These are phyloP conservation scores for Merops nubicus DNA, from an alignment of 2,113 vertebrate species.

Conservation along the genomic window DNA sequence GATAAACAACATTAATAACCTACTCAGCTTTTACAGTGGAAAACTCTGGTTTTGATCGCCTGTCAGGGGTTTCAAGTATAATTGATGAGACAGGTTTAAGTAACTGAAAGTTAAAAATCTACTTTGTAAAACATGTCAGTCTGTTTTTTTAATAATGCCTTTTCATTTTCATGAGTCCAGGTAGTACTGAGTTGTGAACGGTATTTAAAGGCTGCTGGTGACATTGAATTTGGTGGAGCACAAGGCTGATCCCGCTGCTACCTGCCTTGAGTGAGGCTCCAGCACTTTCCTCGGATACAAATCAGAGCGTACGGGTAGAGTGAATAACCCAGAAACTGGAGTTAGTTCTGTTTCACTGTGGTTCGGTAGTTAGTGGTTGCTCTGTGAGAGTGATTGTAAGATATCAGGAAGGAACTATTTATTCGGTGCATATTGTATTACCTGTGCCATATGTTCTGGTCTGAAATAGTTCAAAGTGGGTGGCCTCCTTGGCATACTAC, in stretches of 20 bases:
- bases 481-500: neutral
- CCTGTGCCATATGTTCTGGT: neutral
- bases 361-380: neutral
- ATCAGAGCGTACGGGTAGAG: neutral
- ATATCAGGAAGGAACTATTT: neutral
- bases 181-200: neutral
- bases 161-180: conserved; percentile 51
- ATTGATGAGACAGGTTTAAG: conserved; percentile 61
- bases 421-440: neutral
- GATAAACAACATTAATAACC: conserved; percentile 31
- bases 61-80: conserved; percentile 50
- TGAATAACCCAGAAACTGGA: neutral
- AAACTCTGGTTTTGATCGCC: conserved; percentile 53
- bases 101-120: conserved; percentile 47
- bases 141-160: neutral
- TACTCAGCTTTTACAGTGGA: conserved; percentile 31
- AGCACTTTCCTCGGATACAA: neutral
- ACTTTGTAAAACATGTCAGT: conserved; percentile 54
- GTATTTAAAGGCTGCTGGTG: neutral
- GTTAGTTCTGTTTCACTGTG: neutral
- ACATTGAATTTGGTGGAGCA: neutral
- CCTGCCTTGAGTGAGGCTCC: neutral
- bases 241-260: neutral
- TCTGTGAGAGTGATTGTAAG: neutral
- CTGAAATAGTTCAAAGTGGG: neutral